Percentiles rank a stretch among this genome's conserved stretches.
Conservation (phyloP, 1,140 invertebrate species). For the Eriosoma lanigerum region DNA sequence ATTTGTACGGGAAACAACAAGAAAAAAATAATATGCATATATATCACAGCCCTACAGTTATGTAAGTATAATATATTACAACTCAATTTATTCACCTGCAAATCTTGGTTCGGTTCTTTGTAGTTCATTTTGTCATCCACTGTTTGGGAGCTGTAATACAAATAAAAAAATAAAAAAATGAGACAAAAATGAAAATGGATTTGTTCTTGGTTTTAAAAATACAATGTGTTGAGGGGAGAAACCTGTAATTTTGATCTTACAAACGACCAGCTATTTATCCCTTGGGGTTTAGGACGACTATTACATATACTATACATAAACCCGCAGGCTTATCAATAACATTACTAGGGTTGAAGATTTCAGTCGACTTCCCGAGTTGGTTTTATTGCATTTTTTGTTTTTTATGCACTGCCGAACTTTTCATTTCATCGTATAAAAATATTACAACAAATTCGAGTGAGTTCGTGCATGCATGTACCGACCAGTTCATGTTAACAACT, state of each 20-base stretch:
- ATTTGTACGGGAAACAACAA: too few relatives aligned
- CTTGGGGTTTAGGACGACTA: not conserved
- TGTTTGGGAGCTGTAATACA: conserved; percentile 18
- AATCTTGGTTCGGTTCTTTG: not conserved
- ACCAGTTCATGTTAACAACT: not conserved
- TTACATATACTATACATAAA: not conserved
- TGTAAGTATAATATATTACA: not conserved
- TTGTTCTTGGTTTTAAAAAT: conserved; percentile 21
- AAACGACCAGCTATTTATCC: conserved; percentile 27
- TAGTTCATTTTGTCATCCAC: not conserved
- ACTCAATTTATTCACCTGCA: conserved; percentile 29
- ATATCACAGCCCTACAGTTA: not conserved
- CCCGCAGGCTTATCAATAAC: conserved; percentile 9
- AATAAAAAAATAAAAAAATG: not conserved
- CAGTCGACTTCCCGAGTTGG: not conserved
- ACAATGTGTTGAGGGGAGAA: not conserved
- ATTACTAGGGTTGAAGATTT: conserved; percentile 23
- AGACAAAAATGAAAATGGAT: conserved; percentile 35
- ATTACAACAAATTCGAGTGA: not conserved
- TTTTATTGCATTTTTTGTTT: conserved; percentile 30
- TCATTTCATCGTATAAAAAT: conserved; percentile 1
- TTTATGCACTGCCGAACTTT: conserved; percentile 15
- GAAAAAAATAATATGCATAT: not conserved
- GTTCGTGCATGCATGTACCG: not conserved
- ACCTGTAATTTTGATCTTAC: conserved; percentile 45